These are phyloP conservation scores for Syritta pipiens DNA, from an alignment of 2,888 invertebrate species.

Conservation along the genomic window DNA sequence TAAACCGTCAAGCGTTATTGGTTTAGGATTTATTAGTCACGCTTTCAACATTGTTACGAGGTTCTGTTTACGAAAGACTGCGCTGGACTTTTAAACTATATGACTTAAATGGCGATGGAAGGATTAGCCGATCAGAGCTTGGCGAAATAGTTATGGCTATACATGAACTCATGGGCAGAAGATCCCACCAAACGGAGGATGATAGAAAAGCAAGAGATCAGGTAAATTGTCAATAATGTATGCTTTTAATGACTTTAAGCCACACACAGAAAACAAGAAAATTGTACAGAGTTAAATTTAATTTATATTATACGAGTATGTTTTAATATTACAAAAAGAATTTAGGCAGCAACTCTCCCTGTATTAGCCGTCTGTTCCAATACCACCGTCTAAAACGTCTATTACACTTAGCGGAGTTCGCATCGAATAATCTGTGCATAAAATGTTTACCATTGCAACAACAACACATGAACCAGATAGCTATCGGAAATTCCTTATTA, in stretches of 20 bases:
- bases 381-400: no score
- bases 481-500: no score
- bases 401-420: no score
- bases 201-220: constrained; percentile 92
- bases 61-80: constrained; percentile 95
- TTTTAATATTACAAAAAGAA: no score
- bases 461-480: no score
- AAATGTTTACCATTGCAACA: no score
- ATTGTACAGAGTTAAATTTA: background rate
- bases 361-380: no score
- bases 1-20: background rate
- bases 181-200: constrained; percentile 88
- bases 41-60: constrained; percentile 93
- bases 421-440: no score
- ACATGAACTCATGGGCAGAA: constrained; percentile 92
- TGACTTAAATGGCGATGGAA: constrained; percentile 97
- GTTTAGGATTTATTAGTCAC: constrained; percentile 94
- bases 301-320: no score
- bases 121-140: constrained; percentile 94
- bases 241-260: no score
- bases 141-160: constrained; percentile 93
- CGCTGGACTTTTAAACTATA: constrained; percentile 98
- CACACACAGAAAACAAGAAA: background rate
- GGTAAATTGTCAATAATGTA: constrained; percentile 75
- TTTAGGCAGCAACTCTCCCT: no score